Evolutionary conservation across 2,888 invertebrate genomes (phyloP).

Genomic region (Caenorhabditis sp.): DNA sequence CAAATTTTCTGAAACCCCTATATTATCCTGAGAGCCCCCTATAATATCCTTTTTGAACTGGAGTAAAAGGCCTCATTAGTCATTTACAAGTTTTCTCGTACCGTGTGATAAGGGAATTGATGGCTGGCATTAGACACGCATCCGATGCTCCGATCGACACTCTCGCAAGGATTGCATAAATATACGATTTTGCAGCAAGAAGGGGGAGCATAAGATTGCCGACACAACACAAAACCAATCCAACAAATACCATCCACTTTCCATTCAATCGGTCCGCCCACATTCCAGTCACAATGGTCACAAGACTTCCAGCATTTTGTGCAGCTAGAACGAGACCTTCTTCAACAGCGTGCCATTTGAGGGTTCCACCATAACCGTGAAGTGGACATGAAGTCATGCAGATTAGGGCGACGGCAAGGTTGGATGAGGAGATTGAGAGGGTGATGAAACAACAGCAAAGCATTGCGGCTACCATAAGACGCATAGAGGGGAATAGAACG

Average conservation of each 20-base stretch:
- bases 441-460: conserved; percentile 68
- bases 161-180: conserved; percentile 64
- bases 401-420: conserved; percentile 68
- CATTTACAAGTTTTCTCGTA: too few species aligned
- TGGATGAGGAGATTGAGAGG: conserved; percentile 64
- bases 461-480: conserved; percentile 65
- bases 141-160: conserved; percentile 66
- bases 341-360: conserved; percentile 33
- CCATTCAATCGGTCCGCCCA: conserved; percentile 68
- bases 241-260: conserved; percentile 66
- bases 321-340: conserved; percentile 68
- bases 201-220: conserved; percentile 64
- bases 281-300: conserved; percentile 66
- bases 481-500: conserved; percentile 67
- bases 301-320: conserved; percentile 65
- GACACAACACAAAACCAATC: conserved; percentile 58
- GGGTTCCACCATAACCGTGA: conserved; percentile 59
- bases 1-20: neutral
- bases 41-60: too few species aligned
- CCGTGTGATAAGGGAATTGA: conserved; percentile 65
- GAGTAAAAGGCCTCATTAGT: too few species aligned
- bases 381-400: conserved; percentile 69
- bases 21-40: too few species aligned
- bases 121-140: conserved; percentile 66
- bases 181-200: conserved; percentile 52